Conservation (phyloP, 2,113 vertebrate species). For the Cyanoderma ruficeps region DNA sequence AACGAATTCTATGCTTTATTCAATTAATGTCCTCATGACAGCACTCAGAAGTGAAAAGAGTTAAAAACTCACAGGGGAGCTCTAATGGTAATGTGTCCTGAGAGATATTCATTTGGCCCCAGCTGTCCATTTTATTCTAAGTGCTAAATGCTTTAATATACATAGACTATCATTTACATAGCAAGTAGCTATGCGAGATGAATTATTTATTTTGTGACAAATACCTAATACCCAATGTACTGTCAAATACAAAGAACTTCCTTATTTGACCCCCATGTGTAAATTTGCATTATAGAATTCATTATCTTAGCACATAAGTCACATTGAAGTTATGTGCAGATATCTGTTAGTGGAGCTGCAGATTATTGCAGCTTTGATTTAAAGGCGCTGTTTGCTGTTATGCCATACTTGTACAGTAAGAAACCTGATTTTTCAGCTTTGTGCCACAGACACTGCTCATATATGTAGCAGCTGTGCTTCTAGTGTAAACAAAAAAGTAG, state of each 20-base stretch:
- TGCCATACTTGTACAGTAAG: background rate
- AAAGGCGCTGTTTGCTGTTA: slow-evolving; percentile 32
- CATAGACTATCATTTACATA: slow-evolving; percentile 82
- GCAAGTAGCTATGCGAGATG: slow-evolving; percentile 73
- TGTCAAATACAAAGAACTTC: slow-evolving; percentile 74
- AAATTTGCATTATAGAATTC: slow-evolving; percentile 79
- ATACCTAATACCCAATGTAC: slow-evolving; percentile 69
- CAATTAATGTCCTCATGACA: slow-evolving; percentile 67
- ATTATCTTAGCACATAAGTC: slow-evolving; percentile 74
- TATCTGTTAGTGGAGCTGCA: slow-evolving; percentile 45
- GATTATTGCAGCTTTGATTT: slow-evolving; percentile 63
- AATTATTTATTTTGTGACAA: slow-evolving; percentile 83
- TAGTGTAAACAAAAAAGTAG: background rate
- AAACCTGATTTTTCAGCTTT: background rate
- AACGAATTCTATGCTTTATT: slow-evolving; percentile 19
- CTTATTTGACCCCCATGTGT: slow-evolving; percentile 73
- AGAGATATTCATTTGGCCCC: slow-evolving; percentile 76
- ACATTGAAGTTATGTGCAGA: slow-evolving; percentile 70
- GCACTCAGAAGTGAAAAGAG: slow-evolving; percentile 66
- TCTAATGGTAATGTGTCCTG: slow-evolving; percentile 70
- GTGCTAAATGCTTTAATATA: slow-evolving; percentile 80
- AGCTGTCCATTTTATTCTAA: slow-evolving; percentile 80
- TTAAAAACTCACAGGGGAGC: slow-evolving; percentile 72
- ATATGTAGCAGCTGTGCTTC: slow-evolving; percentile 11
- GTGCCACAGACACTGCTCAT: background rate